Percentiles rank a stretch among this genome's conserved stretches.
These are phyloP conservation scores for Exocentrus adspersus DNA, from an alignment of 2,888 invertebrate species.

Conservation along the genomic window DNA sequence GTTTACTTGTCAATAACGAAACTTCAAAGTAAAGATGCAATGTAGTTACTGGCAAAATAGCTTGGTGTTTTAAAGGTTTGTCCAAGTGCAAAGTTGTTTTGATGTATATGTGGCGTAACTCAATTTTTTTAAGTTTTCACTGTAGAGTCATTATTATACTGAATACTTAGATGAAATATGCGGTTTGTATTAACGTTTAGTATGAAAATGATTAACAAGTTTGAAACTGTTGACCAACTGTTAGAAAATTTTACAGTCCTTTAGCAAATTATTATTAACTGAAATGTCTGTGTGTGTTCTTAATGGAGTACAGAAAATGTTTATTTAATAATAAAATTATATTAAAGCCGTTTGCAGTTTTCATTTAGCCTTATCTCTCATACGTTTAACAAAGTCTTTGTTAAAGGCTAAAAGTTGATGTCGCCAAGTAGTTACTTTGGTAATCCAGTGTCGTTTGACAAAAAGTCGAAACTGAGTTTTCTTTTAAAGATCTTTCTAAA, in stretches of 20 bases:
- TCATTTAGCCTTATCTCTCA: not conserved
- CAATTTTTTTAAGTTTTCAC: constrained; percentile 22
- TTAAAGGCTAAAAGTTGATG: too few species aligned
- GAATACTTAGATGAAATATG: constrained; percentile 11
- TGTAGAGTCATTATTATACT: constrained; percentile 40
- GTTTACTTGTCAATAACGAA: too few species aligned
- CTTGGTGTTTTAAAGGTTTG: constrained; percentile 36
- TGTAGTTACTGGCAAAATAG: constrained; percentile 28
- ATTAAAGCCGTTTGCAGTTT: constrained; percentile 38
- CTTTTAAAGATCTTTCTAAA: too few species aligned
- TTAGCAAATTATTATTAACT: constrained; percentile 55
- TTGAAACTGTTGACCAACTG: constrained; percentile 58
- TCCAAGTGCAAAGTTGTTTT: constrained; percentile 34
- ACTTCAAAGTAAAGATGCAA: too few species aligned
- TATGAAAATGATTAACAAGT: constrained; percentile 44
- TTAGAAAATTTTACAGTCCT: constrained; percentile 57
- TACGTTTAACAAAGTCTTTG: too few species aligned
- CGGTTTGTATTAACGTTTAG: constrained; percentile 33
- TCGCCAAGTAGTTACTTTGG: too few species aligned
- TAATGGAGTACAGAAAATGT: constrained; percentile 67
- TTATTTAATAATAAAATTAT: constrained; percentile 68
- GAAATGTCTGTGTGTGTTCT: constrained; percentile 70
- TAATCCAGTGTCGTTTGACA: too few species aligned
- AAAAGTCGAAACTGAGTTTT: too few species aligned
- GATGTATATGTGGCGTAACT: constrained; percentile 27